A percentile compares a stretch with the other conserved stretches of the same genome.
Evolutionary conservation across 1,140 invertebrate genomes (phyloP).

Genomic region (Wasmannia auropunctata): DNA sequence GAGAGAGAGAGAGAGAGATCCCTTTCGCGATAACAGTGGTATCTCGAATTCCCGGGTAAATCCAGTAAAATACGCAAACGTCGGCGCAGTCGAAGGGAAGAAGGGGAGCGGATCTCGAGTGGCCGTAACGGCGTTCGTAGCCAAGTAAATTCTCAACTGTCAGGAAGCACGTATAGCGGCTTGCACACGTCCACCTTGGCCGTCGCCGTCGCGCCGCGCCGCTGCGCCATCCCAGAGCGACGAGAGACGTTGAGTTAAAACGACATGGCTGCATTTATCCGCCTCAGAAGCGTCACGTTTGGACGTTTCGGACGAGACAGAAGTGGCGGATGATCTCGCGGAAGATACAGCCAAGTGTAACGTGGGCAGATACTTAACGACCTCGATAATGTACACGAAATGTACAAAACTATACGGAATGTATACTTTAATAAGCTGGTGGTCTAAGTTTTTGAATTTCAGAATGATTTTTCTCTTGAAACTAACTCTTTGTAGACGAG

Average conservation of each 20-base stretch:
- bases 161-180: not conserved
- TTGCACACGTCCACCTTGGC: not conserved
- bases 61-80: conserved; percentile 65
- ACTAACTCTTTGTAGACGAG: too few relatives aligned
- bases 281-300: not conserved
- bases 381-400: not conserved
- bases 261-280: conserved; percentile 22
- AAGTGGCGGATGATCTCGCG: not conserved
- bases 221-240: not conserved
- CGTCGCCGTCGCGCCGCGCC: too few relatives aligned
- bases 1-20: too few relatives aligned
- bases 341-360: not conserved
- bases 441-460: too few relatives aligned
- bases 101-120: conserved; percentile 41
- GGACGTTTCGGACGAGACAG: not conserved
- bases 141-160: conserved; percentile 32
- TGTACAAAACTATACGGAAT: too few relatives aligned
- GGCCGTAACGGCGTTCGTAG: conserved; percentile 54
- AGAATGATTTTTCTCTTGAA: not conserved
- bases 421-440: too few relatives aligned
- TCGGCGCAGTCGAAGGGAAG: not conserved
- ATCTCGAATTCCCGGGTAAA: conserved; percentile 53
- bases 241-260: conserved; percentile 1
- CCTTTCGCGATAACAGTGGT: conserved; percentile 44
- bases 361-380: not conserved